These are phyloP conservation scores for Hydrozoanthus tunicans DNA, from an alignment of 64 coral and sea anemone genomes.

Conservation along the genomic window DNA sequence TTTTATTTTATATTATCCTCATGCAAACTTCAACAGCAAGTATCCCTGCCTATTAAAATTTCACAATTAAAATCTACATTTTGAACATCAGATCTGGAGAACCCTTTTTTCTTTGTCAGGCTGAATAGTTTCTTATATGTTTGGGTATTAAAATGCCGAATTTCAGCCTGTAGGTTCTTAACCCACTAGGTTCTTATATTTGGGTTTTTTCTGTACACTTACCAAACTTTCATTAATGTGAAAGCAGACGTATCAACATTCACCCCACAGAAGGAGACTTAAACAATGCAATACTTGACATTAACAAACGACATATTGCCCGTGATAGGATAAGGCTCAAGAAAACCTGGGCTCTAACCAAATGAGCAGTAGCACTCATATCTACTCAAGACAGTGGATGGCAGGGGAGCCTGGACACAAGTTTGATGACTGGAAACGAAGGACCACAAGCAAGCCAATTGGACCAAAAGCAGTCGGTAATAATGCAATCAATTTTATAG, in stretches of 20 bases:
- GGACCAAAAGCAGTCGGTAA: constrained; percentile 63
- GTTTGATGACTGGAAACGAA: constrained; percentile 69
- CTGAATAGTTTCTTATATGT: no score
- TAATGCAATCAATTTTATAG: not conserved
- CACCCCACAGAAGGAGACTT: not conserved
- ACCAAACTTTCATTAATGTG: not conserved
- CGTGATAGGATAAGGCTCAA: constrained; percentile 69
- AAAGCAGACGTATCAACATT: not conserved
- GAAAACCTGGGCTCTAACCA: constrained; percentile 69
- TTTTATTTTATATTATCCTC: not conserved
- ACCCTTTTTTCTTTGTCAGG: no score
- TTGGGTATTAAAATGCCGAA: no score
- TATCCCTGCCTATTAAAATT: not conserved
- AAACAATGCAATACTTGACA: no score
- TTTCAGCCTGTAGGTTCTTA: no score
- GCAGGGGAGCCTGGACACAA: constrained; percentile 52
- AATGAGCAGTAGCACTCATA: constrained; percentile 46
- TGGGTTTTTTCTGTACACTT: not conserved
- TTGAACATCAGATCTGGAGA: no score
- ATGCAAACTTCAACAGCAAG: not conserved
- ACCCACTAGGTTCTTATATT: no score
- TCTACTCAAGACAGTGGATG: constrained; percentile 83
- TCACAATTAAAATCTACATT: not conserved
- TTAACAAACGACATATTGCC: not conserved
- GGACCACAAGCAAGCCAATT: constrained; percentile 50